phyloP scores from a whole-genome alignment of 2,888 invertebrate species.

The Harpalus rubripes region DNA sequence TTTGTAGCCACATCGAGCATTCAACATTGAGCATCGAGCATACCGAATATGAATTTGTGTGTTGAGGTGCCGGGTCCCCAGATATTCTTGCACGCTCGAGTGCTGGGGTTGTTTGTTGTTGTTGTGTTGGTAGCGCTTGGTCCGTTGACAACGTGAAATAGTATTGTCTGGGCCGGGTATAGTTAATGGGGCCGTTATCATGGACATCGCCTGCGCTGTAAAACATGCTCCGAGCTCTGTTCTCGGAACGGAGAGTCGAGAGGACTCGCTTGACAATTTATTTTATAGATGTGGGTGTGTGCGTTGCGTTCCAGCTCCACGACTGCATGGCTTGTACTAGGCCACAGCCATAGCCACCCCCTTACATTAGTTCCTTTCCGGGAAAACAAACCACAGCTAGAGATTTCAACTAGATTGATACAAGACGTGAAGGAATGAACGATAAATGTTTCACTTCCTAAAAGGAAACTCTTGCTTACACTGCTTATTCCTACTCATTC shows the following conservation, averaged over 20 bases:
- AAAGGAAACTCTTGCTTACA: no score
- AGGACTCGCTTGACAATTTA: slow-evolving; percentile 77
- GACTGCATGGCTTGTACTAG: not conserved
- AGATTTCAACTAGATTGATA: no score
- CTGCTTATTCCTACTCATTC: no score
- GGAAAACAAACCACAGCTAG: not conserved
- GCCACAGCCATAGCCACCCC: not conserved
- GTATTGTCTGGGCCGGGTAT: slow-evolving; percentile 77
- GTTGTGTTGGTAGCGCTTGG: slow-evolving; percentile 67
- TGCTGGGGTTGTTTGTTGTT: slow-evolving; percentile 58
- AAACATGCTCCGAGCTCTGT: slow-evolving; percentile 66
- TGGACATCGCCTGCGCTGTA: slow-evolving; percentile 72
- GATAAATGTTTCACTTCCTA: no score
- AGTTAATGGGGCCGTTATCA: slow-evolving; percentile 78
- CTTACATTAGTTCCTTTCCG: slow-evolving; percentile 41
- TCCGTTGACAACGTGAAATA: slow-evolving; percentile 78
- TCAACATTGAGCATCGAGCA: not conserved
- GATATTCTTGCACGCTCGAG: slow-evolving; percentile 9
- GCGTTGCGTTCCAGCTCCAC: slow-evolving; percentile 70
- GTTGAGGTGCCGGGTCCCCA: slow-evolving; percentile 12
- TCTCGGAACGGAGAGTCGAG: slow-evolving; percentile 36
- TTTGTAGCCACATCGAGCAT: no score
- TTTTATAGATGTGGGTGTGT: slow-evolving; percentile 76
- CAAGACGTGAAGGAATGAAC: no score
- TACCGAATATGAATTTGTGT: slow-evolving; percentile 28